Percentiles rank a stretch among this genome's conserved stretches.
Conservation (phyloP, 2,888 invertebrate genomes). For the Alloplasta piceator region DNA sequence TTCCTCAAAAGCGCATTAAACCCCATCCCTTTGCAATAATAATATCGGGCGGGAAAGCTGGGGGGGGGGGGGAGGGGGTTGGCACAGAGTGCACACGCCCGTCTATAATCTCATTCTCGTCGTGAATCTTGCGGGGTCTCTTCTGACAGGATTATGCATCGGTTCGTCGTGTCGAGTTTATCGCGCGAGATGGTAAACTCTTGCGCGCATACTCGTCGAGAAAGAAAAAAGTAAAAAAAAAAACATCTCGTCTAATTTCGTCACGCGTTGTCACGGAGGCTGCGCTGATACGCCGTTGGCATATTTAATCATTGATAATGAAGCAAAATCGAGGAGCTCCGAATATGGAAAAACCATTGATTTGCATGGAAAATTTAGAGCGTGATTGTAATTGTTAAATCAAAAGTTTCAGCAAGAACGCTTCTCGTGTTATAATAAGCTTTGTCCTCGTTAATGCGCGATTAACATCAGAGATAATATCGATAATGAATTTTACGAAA, state of each 20-base stretch:
- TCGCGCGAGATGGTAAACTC: slow-evolving; percentile 27
- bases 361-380: too few relatives aligned
- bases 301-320: slow-evolving; percentile 57
- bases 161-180: slow-evolving; percentile 70
- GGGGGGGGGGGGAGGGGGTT: not conserved
- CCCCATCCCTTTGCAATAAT: too few relatives aligned
- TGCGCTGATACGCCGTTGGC: slow-evolving; percentile 44
- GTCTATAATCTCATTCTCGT: slow-evolving; percentile 76
- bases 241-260: slow-evolving; percentile 1
- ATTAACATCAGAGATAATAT: too few relatives aligned
- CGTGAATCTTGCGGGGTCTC: slow-evolving; percentile 75
- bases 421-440: too few relatives aligned
- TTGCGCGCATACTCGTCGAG: not conserved
- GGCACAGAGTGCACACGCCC: slow-evolving; percentile 25
- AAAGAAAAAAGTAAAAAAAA: too few relatives aligned
- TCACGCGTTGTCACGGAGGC: slow-evolving; percentile 41
- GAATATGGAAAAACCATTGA: too few relatives aligned
- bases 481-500: not conserved
- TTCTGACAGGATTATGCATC: slow-evolving; percentile 78
- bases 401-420: too few relatives aligned
- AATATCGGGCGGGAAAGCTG: too few relatives aligned
- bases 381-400: too few relatives aligned
- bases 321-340: too few relatives aligned
- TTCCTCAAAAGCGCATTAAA: too few relatives aligned
- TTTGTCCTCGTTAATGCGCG: too few relatives aligned